Base-by-base conservation (phyloP, 2,113 vertebrate genomes). In the Malurus melanocephalus region DNA sequence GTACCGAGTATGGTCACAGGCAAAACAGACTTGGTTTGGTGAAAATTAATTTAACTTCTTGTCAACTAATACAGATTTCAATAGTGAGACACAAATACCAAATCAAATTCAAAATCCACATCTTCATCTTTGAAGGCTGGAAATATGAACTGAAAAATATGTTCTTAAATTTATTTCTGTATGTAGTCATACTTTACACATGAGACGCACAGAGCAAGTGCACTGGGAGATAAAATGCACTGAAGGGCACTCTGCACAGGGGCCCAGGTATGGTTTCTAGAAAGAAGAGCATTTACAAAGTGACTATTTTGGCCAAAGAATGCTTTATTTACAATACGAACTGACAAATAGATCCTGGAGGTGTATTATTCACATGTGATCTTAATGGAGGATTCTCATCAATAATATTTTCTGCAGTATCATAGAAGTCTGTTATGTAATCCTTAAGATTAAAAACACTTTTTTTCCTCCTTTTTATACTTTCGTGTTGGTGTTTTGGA, bases 401-500 rank as follows among this genome's bases (percentile, higher is more conserved):
- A 66, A 40, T 12, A 26, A 12, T 1, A 14, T 57, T 80, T 75
- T 49, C 11, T 68, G 4, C 16, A 52, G 40, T 73, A 53, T 30
- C 7, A 48, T 3, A 77, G 42, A 77, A 46, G 7, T 13, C 20
- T 77, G 3, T 17, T 45, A 43, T 5, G 4, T 27, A 49, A 59
- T 43, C 62, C 6, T 53, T 22, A 64, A 65, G 18, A 48, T 40
- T 17, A 61, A 79, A 79, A 79, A 5, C 7, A 43, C 6, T 30
- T 30, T 32, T 16, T 40, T 2, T 9, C 5, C 7, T 19, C 2
- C 16, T 46, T 74, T n/a, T 12, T 4, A 11, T 45, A 2, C 1
- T n/a, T 80, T 66, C 40, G 2, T 49, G 9, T 46, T 21, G 8
- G 4, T 9, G 5, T 17, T 83, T 64, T 40, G 32, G 5, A 57